Conservation (phyloP, 2,113 vertebrate genomes). For the Ageneiosus marmoratus region DNA sequence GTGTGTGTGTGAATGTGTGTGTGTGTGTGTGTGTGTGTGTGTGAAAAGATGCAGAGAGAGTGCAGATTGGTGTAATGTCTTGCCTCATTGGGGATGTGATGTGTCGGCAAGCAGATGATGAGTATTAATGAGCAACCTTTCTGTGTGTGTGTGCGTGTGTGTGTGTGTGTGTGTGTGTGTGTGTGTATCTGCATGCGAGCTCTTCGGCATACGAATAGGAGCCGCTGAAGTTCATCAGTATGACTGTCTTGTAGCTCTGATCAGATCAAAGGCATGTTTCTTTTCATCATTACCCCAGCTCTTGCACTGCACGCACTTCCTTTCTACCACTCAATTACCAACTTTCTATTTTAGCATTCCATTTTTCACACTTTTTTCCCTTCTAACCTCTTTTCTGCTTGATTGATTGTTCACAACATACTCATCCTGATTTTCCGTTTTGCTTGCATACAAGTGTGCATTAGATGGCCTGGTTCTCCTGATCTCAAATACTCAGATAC, state of each 20-base stretch:
- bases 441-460: conserved; percentile 9
- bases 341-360: conserved; percentile 28
- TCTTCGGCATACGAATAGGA: conserved; percentile 24
- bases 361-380: conserved; percentile 4
- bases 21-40: conserved; percentile 6
- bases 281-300: conserved; percentile 43
- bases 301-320: conserved; percentile 1
- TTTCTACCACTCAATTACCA: conserved; percentile 37
- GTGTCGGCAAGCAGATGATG: conserved; percentile 47
- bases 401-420: conserved; percentile 30
- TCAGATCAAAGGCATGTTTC: conserved; percentile 48
- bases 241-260: conserved; percentile 46
- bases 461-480: conserved; percentile 16
- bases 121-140: conserved; percentile 56
- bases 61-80: conserved; percentile 48
- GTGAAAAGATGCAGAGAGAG: conserved; percentile 20
- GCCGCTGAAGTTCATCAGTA: conserved; percentile 41
- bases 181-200: background rate
- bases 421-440: conserved; percentile 29
- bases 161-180: background rate
- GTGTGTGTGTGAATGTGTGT: conserved; percentile 19
- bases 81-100: conserved; percentile 52
- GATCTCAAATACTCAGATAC: conserved; percentile 12
- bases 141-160: conserved; percentile 20
- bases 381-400: background rate